Evolutionary conservation across 2,888 invertebrate species (phyloP).

Genomic region (Philonicus albiceps): DNA sequence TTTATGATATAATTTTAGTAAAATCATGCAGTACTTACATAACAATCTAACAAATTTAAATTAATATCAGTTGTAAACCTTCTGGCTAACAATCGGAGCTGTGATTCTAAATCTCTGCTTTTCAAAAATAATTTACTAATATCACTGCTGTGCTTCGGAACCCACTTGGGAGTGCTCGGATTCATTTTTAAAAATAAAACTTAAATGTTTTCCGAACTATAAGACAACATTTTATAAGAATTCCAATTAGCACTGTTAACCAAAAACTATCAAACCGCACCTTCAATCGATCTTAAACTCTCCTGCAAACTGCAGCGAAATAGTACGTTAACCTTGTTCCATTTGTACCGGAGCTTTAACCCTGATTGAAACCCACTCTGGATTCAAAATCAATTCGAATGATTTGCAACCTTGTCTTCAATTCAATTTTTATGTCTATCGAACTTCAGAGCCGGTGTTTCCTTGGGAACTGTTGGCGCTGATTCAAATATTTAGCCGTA

Average conservation of each 20-base stretch:
- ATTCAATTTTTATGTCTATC: neutral
- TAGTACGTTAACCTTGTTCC: constrained; percentile 44
- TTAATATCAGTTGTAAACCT: constrained; percentile 60
- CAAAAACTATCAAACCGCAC: neutral
- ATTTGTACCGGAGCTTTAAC: constrained; percentile 18
- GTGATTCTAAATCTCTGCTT: constrained; percentile 58
- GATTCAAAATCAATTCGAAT: neutral
- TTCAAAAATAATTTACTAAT: constrained; percentile 59
- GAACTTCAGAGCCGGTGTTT: constrained; percentile 10
- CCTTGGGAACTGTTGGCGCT: neutral
- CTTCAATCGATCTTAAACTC: neutral
- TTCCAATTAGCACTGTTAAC: neutral
- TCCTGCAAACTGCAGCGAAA: neutral
- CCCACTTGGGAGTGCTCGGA: constrained; percentile 49
- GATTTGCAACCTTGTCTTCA: constrained; percentile 1
- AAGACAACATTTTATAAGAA: neutral
- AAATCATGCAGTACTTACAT: constrained; percentile 54
- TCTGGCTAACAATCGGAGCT: constrained; percentile 58
- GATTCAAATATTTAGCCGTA: neutral
- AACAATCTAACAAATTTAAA: constrained; percentile 59
- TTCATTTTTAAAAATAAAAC: neutral
- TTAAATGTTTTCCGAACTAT: neutral
- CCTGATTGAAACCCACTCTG: neutral
- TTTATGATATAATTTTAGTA: neutral
- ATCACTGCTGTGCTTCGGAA: constrained; percentile 57